Evolutionary conservation across 1,140 invertebrate genomes (phyloP), one percentile per base, ranked within the genome.

Genomic region (Armadillidium nasatum): DNA sequence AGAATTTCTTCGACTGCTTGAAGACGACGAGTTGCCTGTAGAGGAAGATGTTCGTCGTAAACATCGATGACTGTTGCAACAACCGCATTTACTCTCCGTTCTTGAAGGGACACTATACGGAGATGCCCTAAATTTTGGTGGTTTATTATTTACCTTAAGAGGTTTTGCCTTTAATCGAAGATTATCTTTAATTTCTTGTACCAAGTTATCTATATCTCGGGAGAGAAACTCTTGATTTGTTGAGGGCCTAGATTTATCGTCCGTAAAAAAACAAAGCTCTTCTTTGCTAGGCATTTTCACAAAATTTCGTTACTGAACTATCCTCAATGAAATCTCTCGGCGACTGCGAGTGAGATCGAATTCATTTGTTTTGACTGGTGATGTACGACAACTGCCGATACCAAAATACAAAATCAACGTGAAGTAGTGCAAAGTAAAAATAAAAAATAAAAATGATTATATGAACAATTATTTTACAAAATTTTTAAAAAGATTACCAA

Each of bases 121-220:
- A 66, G 88, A 88, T n/a, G 88, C 86, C 45, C 89, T 83, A 60
- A 84, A 85, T 76, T 83, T 84, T 76, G 83, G 79, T 76, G 83
- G 79, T 85, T 83, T 84, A 82, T 81, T 84, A 83, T 72, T 83
- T 81, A 74, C 84, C 78, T 81, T 83, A 83, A 54, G 85, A 84
- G 78, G 86, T 83, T 82, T 86, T 82, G 82, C 86, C 81, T 85
- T 85, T 73, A 85, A 82, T 71, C 84, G 84, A 15, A 91, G 83
- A 80, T 90, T 91, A 82, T 90, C 88, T 82, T 90, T 91, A 71
- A 91, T 90, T 83, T 90, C 89, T 23, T 89, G 87, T 23, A 91
- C 90, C 50, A 91, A 85, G 22, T 89, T 87, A 80, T 91, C 90
- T 71, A 91, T 88, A 82, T 89, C 88, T 73, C 84, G 83, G 0